These are phyloP conservation scores for Emydoidea blandingii DNA, from an alignment of 2,797 vertebrate species.

Conservation along the genomic window DNA sequence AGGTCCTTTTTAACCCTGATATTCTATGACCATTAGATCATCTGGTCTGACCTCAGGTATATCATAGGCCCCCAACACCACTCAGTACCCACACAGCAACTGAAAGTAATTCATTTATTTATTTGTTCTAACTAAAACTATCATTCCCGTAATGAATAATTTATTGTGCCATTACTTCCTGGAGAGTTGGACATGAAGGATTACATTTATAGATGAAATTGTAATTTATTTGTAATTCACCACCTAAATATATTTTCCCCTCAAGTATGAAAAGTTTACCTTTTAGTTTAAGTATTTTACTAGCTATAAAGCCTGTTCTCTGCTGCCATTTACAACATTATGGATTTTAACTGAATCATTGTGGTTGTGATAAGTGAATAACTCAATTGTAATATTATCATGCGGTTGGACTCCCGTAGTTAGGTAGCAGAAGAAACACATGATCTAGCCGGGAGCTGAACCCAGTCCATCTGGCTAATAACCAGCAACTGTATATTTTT, in stretches of 20 bases:
- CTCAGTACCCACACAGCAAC: too few relatives aligned
- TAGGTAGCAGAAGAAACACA: constrained; percentile 12
- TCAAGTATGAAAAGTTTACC: neutral
- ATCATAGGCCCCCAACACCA: too few relatives aligned
- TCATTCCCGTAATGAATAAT: too few relatives aligned
- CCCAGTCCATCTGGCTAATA: neutral
- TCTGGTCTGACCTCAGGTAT: too few relatives aligned
- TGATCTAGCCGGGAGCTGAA: neutral
- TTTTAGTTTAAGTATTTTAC: neutral
- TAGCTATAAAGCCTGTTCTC: neutral
- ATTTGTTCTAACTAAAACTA: neutral
- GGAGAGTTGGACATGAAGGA: too few relatives aligned
- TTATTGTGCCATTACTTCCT: neutral
- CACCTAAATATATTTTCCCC: neutral
- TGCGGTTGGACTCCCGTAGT: constrained; percentile 1
- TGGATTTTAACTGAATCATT: neutral
- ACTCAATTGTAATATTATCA: neutral
- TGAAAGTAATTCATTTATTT: too few relatives aligned
- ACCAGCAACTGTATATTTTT: neutral
- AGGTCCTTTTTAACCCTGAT: too few relatives aligned
- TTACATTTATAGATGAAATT: neutral
- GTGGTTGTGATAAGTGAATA: neutral
- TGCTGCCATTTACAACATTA: neutral
- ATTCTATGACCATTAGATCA: too few relatives aligned
- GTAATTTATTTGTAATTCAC: neutral